A percentile compares a stretch with the other conserved stretches of the same genome.
Conservation (phyloP, 2,113 vertebrate species). For the Ancistrus triradiatus region DNA sequence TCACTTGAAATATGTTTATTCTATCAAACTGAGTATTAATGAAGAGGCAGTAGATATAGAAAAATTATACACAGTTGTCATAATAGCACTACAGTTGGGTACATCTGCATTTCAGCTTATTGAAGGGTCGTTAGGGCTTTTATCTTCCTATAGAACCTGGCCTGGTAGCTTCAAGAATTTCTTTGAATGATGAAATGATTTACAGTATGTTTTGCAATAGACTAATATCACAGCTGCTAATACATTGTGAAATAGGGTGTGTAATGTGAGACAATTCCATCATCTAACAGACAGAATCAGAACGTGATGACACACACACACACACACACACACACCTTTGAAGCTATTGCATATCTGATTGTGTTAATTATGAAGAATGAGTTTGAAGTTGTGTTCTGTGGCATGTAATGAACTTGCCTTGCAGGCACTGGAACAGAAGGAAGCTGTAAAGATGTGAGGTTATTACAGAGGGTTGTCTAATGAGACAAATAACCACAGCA, state of each 20-base stretch:
- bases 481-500: not conserved
- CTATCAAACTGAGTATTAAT: no score
- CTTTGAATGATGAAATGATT: not conserved
- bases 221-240: constrained; percentile 30
- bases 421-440: not conserved
- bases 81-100: no score
- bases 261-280: constrained; percentile 29
- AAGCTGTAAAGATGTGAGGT: not conserved
- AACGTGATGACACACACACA: constrained; percentile 2
- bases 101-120: no score
- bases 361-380: constrained; percentile 1
- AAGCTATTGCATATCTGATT: not conserved
- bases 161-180: no score
- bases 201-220: constrained; percentile 10
- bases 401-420: not conserved
- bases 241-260: constrained; percentile 31
- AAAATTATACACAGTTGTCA: no score
- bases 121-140: no score
- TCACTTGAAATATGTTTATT: no score
- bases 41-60: no score
- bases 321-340: constrained; percentile 18
- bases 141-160: no score
- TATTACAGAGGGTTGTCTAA: constrained; percentile 5
- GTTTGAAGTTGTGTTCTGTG: constrained; percentile 23
- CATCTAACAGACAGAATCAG: constrained; percentile 19